phyloP scores from a whole-genome alignment of 2,888 invertebrate genomes.

The Ellobium chinense region DNA sequence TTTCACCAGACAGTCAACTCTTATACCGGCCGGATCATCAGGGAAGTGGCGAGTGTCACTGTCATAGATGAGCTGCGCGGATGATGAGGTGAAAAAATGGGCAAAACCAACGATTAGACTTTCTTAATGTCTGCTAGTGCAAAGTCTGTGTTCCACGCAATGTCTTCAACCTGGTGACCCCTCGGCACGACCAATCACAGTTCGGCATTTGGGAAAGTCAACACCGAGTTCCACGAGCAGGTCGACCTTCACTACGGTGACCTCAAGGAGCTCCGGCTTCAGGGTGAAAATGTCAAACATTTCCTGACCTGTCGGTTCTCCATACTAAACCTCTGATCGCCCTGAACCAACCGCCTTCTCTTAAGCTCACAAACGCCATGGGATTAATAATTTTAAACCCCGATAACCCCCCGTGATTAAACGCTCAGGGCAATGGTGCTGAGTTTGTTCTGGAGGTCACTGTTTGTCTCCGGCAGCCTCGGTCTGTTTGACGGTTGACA shows the following conservation, averaged over 20 bases:
- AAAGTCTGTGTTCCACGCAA: constrained; percentile 5
- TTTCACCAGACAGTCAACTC: not conserved
- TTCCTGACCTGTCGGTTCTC: constrained; percentile 1
- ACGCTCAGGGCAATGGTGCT: not conserved
- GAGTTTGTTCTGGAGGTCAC: not conserved
- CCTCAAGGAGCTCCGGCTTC: constrained; percentile 10
- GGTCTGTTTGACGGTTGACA: constrained; percentile 24
- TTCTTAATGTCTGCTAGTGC: not conserved
- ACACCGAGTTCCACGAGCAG: constrained; percentile 1
- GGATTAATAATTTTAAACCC: constrained; percentile 39
- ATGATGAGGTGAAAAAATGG: not conserved
- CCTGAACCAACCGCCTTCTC: constrained; percentile 14
- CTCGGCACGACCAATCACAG: not conserved
- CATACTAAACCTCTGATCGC: not conserved
- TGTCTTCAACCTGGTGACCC: constrained; percentile 2
- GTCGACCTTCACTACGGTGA: constrained; percentile 11
- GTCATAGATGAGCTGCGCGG: not conserved
- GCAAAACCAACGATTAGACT: not conserved
- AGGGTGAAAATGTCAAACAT: not conserved
- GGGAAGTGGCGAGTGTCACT: not conserved
- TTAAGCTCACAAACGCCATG: constrained; percentile 31
- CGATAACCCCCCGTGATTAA: constrained; percentile 32
- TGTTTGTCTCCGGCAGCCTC: constrained; percentile 6
- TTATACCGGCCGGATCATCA: constrained; percentile 11
- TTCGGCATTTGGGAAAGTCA: not conserved